Conservation (phyloP, 2,797 vertebrate genomes). For the Crocodylus rhombifer region DNA sequence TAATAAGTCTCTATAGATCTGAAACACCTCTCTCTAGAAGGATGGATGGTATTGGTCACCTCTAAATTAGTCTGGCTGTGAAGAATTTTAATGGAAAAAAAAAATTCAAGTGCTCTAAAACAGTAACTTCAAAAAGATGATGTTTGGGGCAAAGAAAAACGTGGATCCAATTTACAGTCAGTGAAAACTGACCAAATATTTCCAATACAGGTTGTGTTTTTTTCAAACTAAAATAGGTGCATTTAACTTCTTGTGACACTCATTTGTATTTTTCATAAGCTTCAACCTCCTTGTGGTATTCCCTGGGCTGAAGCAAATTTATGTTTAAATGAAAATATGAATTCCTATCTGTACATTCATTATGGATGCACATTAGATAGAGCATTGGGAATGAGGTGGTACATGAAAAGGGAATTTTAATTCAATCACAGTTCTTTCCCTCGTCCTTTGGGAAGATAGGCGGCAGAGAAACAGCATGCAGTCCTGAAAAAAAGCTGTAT, state of each 20-base stretch:
- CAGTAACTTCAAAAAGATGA: background rate
- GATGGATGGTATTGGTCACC: background rate
- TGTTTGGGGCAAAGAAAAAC: background rate
- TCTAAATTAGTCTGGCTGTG: conserved; percentile 40
- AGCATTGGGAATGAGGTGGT: background rate
- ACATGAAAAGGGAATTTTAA: background rate
- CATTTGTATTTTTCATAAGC: background rate
- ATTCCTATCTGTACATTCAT: background rate
- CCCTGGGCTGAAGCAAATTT: background rate
- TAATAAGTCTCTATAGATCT: background rate
- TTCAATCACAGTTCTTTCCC: background rate
- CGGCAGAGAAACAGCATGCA: accelerated
- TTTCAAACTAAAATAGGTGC: background rate
- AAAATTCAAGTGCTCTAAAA: conserved; percentile 33
- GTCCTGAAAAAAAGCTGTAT: background rate
- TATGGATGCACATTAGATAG: background rate
- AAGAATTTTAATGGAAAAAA: conserved; percentile 38
- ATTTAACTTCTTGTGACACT: conserved; percentile 13
- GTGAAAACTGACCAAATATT: background rate
- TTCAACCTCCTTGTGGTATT: background rate
- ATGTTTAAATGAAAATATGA: background rate
- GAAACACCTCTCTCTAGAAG: background rate
- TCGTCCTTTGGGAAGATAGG: background rate
- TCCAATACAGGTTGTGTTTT: background rate
- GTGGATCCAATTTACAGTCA: background rate